Evolutionary conservation across 2,113 vertebrate genomes (phyloP).

Genomic region (Nothocercus nigrocapillus): DNA sequence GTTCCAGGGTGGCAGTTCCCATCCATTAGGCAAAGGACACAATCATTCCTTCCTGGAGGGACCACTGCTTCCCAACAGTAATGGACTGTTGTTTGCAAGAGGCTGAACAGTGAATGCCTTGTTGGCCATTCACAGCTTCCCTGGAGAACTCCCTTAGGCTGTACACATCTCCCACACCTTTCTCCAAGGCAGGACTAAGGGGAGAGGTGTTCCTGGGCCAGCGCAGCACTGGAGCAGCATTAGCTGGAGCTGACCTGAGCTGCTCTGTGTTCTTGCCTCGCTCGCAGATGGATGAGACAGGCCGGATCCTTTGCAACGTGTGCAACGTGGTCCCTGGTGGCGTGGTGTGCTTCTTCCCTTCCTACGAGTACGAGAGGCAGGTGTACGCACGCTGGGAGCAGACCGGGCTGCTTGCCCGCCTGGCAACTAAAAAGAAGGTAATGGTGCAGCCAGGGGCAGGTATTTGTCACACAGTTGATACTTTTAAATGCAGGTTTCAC

Average conservation of each 20-base stretch:
- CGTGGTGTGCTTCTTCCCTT: constrained; percentile 95
- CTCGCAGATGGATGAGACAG: constrained; percentile 90
- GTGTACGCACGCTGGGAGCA: constrained; percentile 88
- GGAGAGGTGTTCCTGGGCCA: not conserved
- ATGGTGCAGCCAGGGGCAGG: not conserved
- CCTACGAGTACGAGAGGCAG: constrained; percentile 89
- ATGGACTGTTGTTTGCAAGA: not conserved
- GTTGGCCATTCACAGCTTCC: not conserved
- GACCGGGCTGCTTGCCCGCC: constrained; percentile 80
- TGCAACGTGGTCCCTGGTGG: constrained; percentile 92
- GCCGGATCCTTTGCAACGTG: constrained; percentile 90
- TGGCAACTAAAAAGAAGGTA: constrained; percentile 90
- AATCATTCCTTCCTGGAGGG: not conserved
- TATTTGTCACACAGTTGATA: not conserved
- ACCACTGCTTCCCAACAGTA: not conserved
- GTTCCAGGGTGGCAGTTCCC: not conserved
- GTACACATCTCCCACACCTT: not conserved
- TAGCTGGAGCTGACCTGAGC: not conserved
- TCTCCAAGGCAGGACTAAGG: not conserved
- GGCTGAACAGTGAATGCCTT: not conserved
- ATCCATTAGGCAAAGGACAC: not conserved
- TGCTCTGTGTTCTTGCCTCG: not conserved
- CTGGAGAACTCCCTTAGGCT: not conserved
- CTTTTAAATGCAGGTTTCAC: not conserved
- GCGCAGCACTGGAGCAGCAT: not conserved